Percentiles rank a stretch among this genome's conserved stretches.
These are phyloP conservation scores for Daboia siamensis DNA, from an alignment of 2,113 vertebrate genomes.

Conservation along the genomic window DNA sequence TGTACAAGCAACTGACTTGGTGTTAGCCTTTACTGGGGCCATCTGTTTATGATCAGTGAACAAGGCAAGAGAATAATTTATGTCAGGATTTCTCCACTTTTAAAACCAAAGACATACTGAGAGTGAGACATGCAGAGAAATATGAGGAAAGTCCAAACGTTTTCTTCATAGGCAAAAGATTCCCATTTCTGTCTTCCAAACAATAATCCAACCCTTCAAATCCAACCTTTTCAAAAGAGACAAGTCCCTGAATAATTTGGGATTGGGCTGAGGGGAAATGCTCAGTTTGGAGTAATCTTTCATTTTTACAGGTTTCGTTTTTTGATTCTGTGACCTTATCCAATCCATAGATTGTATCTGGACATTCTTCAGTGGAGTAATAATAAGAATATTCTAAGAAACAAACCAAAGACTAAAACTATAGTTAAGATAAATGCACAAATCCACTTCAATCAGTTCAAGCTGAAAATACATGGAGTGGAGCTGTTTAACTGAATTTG, in stretches of 20 bases:
- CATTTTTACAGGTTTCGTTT: neutral
- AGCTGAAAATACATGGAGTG: neutral
- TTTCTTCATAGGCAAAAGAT: neutral
- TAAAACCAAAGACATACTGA: neutral
- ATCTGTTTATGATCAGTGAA: conserved; percentile 8
- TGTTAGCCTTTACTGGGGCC: conserved; percentile 1
- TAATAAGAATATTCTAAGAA: neutral
- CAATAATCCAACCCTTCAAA: neutral
- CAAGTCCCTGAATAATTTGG: neutral
- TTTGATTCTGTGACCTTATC: neutral
- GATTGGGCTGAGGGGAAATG: neutral
- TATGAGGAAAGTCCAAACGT: neutral
- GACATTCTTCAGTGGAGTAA: neutral
- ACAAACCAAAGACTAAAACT: neutral
- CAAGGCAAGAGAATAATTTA: neutral
- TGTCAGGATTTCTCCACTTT: fast-evolving
- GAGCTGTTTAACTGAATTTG: neutral
- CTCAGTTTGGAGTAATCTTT: neutral
- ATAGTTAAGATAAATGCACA: neutral
- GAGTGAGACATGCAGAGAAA: neutral
- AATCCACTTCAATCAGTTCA: neutral
- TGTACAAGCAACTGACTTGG: neutral
- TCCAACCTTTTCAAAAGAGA: neutral
- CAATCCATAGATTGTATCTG: neutral
- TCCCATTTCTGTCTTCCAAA: neutral